Conservation (phyloP, 2,888 invertebrate genomes). For the Tridacna crocea region DNA sequence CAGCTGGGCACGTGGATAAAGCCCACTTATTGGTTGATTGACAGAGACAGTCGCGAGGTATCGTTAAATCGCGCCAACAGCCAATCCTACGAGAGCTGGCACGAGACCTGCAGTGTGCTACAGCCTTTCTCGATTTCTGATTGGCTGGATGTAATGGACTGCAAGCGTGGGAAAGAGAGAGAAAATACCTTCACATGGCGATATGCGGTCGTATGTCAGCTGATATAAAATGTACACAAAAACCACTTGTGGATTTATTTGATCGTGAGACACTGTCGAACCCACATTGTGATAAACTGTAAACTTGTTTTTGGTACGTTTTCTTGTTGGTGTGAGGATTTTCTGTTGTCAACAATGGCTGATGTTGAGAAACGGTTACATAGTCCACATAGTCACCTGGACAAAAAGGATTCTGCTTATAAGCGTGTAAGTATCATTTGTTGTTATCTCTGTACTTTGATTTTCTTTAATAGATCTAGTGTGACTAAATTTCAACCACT, state of each 20-base stretch:
- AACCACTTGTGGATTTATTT: slow-evolving; percentile 61
- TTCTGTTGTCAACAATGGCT: slow-evolving; percentile 41
- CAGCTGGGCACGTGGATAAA: slow-evolving; percentile 72
- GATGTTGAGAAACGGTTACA: slow-evolving; percentile 52
- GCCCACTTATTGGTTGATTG: slow-evolving; percentile 71
- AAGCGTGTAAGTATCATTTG: slow-evolving; percentile 51
- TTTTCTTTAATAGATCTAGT: too few species aligned
- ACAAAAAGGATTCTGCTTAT: slow-evolving; percentile 63
- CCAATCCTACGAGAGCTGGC: slow-evolving; percentile 64
- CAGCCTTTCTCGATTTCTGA: slow-evolving; percentile 51
- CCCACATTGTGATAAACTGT: slow-evolving; percentile 25
- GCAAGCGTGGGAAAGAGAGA: slow-evolving; percentile 79
- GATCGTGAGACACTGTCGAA: slow-evolving; percentile 14
- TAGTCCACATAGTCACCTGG: slow-evolving; percentile 42
- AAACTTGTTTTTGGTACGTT: slow-evolving; percentile 5
- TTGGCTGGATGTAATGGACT: slow-evolving; percentile 73
- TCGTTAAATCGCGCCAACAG: slow-evolving; percentile 41
- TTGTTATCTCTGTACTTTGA: too few species aligned
- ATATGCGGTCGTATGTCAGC: slow-evolving; percentile 70
- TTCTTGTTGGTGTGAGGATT: slow-evolving; percentile 2
- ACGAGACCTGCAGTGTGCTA: slow-evolving; percentile 60
- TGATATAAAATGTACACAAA: slow-evolving; percentile 68
- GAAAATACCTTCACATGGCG: slow-evolving; percentile 76
- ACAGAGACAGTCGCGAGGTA: slow-evolving; percentile 63
- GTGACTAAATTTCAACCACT: too few species aligned